phyloP scores from a whole-genome alignment of 2,113 vertebrate species.

The Electrona antarctica region DNA sequence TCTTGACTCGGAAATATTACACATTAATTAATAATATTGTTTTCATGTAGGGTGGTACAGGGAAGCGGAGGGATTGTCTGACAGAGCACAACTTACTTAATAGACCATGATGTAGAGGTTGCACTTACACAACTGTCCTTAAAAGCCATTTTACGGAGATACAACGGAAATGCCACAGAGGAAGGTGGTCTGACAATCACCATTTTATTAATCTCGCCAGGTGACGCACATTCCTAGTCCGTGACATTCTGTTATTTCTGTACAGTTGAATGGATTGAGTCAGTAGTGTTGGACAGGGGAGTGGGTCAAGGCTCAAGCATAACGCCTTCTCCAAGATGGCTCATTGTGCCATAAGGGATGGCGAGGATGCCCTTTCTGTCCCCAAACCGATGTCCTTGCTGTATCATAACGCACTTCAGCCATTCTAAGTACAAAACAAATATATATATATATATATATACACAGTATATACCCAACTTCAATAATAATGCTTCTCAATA shows the following conservation, averaged over 20 bases:
- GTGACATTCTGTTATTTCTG: conserved; percentile 62
- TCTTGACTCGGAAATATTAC: not conserved
- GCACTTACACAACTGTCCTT: conserved; percentile 74
- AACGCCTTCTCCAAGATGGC: conserved; percentile 56
- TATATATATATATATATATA: conserved; percentile 43
- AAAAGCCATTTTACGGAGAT: conserved; percentile 75
- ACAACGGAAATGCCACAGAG: conserved; percentile 71
- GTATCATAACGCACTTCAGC: conserved; percentile 74
- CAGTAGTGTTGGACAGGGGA: conserved; percentile 47
- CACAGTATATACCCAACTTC: conserved; percentile 48
- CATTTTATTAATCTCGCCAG: conserved; percentile 64
- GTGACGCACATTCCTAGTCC: conserved; percentile 65
- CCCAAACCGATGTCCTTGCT: conserved; percentile 69
- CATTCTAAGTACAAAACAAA: conserved; percentile 52
- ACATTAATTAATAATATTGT: conserved; percentile 40
- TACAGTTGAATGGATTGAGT: conserved; percentile 65
- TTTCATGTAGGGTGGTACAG: conserved; percentile 28
- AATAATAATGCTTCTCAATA: conserved; percentile 81
- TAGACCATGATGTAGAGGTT: conserved; percentile 66
- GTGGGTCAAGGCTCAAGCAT: conserved; percentile 38
- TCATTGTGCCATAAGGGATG: conserved; percentile 45
- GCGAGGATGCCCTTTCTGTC: conserved; percentile 62
- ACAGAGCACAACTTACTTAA: conserved; percentile 61
- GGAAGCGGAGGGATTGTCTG: conserved; percentile 49
- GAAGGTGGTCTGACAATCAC: conserved; percentile 81